phyloP scores from a whole-genome alignment of 2,113 vertebrate species.

The Numenius arquata region DNA sequence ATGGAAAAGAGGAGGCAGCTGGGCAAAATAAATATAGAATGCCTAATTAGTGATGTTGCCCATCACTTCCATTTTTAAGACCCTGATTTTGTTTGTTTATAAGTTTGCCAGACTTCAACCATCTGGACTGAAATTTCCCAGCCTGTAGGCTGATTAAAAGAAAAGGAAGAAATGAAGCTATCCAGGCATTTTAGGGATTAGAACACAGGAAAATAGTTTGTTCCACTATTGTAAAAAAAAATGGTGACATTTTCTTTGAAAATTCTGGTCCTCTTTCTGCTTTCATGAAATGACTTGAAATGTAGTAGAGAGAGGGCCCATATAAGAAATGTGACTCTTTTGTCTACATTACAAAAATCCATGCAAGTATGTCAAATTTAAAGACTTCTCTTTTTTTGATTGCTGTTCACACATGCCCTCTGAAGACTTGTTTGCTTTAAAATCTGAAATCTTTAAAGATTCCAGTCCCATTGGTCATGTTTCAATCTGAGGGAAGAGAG shows the following conservation, averaged over 20 bases:
- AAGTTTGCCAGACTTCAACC: slow-evolving; percentile 44
- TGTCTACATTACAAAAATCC: not conserved
- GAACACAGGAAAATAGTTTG: not conserved
- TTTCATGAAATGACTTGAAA: not conserved
- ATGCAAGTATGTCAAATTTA: not conserved
- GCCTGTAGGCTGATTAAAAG: not conserved
- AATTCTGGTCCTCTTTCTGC: not conserved
- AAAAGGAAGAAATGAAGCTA: not conserved
- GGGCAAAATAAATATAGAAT: slow-evolving; percentile 35
- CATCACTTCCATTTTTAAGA: slow-evolving; percentile 40
- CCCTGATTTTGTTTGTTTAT: slow-evolving; percentile 4
- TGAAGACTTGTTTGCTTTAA: not conserved
- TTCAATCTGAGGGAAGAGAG: not conserved
- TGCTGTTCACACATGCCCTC: not conserved
- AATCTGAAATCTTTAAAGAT: not conserved
- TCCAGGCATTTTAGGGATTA: not conserved
- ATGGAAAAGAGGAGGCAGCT: not conserved
- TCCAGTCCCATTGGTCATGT: not conserved
- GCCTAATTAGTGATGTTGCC: slow-evolving; percentile 1
- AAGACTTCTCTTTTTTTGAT: not conserved
- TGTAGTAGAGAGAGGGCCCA: accelerated
- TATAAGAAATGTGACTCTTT: not conserved
- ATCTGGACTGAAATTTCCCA: slow-evolving; percentile 42
- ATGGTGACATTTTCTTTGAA: accelerated
- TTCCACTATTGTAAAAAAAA: not conserved